Percentiles rank a stretch among this genome's conserved stretches.
Conservation (phyloP, 1,140 invertebrate species). For the Conus ventricosus region DNA sequence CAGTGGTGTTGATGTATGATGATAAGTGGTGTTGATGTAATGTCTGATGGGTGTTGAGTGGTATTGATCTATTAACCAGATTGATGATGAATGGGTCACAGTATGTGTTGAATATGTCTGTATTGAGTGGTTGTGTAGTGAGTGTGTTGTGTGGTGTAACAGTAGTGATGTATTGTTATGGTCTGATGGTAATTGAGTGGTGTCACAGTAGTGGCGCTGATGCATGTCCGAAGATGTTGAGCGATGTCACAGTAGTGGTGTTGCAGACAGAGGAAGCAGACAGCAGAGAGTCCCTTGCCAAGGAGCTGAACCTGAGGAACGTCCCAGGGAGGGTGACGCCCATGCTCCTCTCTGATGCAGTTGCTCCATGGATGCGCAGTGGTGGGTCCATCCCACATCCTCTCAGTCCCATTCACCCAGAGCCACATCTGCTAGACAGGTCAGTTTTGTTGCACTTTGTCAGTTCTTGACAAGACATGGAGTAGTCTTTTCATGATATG, state of each 20-base stretch:
- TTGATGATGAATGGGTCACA: too few relatives aligned
- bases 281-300: conserved; percentile 6
- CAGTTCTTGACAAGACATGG: too few relatives aligned
- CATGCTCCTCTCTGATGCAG: not conserved
- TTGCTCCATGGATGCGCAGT: not conserved
- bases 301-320: conserved; percentile 13
- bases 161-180: not conserved
- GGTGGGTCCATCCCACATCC: not conserved
- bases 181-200: not conserved
- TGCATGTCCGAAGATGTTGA: not conserved
- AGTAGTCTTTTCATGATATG: too few relatives aligned
- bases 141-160: not conserved
- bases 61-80: not conserved
- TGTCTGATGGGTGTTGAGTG: not conserved
- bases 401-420: not conserved
- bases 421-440: not conserved
- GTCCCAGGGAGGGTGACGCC: not conserved
- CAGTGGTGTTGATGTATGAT: not conserved
- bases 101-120: not conserved
- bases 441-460: not conserved
- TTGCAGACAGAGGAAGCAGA: conserved; percentile 8
- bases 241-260: not conserved
- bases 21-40: not conserved
- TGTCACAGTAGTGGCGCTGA: not conserved
- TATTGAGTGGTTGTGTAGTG: not conserved